Base-by-base conservation (phyloP, 2,797 vertebrate genomes). In the Sebastiscus tertius region DNA sequence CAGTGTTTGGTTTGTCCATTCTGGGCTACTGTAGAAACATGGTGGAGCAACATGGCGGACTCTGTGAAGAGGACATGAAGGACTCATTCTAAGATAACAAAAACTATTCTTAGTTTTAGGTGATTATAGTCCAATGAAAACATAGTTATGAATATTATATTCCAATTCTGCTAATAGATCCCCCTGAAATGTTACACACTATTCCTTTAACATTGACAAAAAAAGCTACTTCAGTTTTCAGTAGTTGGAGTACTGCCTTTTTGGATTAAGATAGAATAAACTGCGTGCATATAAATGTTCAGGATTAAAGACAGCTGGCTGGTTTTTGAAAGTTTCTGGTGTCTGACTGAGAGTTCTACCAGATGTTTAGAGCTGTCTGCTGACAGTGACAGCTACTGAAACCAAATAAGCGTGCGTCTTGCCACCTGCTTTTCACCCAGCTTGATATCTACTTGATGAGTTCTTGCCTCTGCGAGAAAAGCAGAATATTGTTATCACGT, bases 331-430 rank as follows among this genome's bases (percentile, higher is more conserved):
- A 13, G n/a, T 62, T 39, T 75, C 22, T 27, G 24, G 1, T 46
- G 36, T 73, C 46, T 77, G 65, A 56, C 22, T 55, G 22, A 75
- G 22, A 52, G 36, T 59, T 49, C 26, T 36, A 24, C 27, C 67
- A 74, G 61, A 75, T 88, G 56, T 60, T 76, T 33, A 49, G 27
- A 22, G 31, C 63, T 27, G 8, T 71, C 59, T 83, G 29, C 22
- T 70, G 68, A 52, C 66, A 83, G 5, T 49, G n/a, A 65, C 8
- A 8, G 58, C 18, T 18, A 12, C 55, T 74, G 33, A 71, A 77
- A 46, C 66, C n/a, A 79, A 56, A 72, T 42, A 39, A 42, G 18
- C 8, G 1, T 72, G 24, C 2, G 3, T 36, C 49, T 26, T 31
- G 14, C 58, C 49, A 54, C 58, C 67, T 62, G 68, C 65, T 65